phyloP scores from a whole-genome alignment of 2,113 vertebrate species.

The Hymenochirus boettgeri region DNA sequence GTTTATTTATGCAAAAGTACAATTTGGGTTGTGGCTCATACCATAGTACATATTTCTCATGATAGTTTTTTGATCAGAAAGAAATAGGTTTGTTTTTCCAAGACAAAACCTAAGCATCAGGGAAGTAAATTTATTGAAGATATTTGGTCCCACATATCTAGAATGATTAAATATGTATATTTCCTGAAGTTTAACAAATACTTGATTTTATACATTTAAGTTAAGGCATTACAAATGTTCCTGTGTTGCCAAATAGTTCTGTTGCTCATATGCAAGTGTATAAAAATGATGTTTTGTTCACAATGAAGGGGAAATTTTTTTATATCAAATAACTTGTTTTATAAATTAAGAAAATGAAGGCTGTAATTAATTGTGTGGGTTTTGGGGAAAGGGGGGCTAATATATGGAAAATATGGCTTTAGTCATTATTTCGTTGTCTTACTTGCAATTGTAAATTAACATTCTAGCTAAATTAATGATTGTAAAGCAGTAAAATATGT shows the following conservation, averaged over 20 bases:
- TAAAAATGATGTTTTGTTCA: constrained; percentile 57
- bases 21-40: too few species aligned
- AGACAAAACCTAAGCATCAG: constrained; percentile 33
- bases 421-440: constrained; percentile 60
- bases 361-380: constrained; percentile 60
- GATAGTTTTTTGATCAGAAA: too few species aligned
- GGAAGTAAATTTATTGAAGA: constrained; percentile 5
- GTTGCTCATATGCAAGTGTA: constrained; percentile 57
- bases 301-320: constrained; percentile 64
- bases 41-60: too few species aligned
- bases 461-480: constrained; percentile 62
- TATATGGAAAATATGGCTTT: constrained; percentile 55
- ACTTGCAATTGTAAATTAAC: constrained; percentile 58
- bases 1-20: too few species aligned
- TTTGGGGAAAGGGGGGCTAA: constrained; percentile 52
- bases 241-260: constrained; percentile 62
- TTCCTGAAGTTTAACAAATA: constrained; percentile 49
- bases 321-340: constrained; percentile 65
- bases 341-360: constrained; percentile 69
- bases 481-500: constrained; percentile 66
- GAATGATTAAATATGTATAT: constrained; percentile 42
- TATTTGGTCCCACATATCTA: constrained; percentile 13
- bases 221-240: constrained; percentile 51
- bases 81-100: background rate
- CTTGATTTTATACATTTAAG: constrained; percentile 47